Conservation (phyloP, 2,888 invertebrate genomes). For the Drosophila bunnanda region DNA sequence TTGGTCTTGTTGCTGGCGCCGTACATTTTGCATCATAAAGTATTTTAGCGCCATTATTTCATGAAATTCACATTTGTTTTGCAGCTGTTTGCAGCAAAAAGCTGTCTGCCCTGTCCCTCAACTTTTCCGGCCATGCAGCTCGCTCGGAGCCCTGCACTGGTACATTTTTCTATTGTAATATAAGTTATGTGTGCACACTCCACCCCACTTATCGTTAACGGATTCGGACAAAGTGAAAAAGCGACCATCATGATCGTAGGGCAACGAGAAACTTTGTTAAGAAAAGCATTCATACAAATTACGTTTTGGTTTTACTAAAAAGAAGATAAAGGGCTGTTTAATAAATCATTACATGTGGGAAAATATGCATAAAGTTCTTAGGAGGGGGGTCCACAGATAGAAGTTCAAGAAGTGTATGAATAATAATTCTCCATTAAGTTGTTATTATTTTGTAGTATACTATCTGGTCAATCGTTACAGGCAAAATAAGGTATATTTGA, state of each 20-base stretch:
- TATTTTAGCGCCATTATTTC: slow-evolving; percentile 75
- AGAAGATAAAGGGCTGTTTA: not conserved
- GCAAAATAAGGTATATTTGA: not conserved
- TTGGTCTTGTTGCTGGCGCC: slow-evolving; percentile 36
- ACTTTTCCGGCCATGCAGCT: slow-evolving; percentile 12
- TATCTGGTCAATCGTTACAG: not conserved
- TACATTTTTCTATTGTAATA: slow-evolving; percentile 20
- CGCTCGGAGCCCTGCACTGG: slow-evolving; percentile 3
- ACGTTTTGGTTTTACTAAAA: slow-evolving; percentile 6
- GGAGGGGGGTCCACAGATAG: not conserved
- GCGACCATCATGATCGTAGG: slow-evolving; percentile 5
- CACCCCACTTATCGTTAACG: slow-evolving; percentile 17
- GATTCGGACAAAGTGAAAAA: slow-evolving; percentile 11
- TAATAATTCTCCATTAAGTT: not conserved
- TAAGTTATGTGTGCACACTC: not conserved
- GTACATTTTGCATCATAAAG: slow-evolving; percentile 69
- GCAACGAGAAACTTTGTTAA: slow-evolving; percentile 6
- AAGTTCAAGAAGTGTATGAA: not conserved
- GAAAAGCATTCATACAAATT: slow-evolving; percentile 9
- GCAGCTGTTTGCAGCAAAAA: slow-evolving; percentile 60
- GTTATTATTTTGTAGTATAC: not conserved
- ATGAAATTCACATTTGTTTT: slow-evolving; percentile 76
- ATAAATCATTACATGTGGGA: not conserved
- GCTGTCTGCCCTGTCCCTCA: slow-evolving; percentile 29
- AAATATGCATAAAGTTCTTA: not conserved